phyloP scores from a whole-genome alignment of 2,797 vertebrate species.

The Rhynchotus rufescens region DNA sequence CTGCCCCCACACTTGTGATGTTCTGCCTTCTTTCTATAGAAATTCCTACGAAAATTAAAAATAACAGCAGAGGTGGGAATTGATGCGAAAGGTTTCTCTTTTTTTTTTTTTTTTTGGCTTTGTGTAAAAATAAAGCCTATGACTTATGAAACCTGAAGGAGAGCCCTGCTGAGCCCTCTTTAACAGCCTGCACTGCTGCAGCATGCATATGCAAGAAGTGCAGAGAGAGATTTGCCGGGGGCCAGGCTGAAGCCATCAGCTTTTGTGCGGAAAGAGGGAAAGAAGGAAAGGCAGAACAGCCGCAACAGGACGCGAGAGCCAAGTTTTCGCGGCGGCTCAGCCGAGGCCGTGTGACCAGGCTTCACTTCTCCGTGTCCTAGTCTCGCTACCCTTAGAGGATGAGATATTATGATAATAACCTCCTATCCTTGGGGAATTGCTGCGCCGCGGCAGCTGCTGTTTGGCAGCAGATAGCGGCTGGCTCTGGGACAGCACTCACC shows the following conservation, averaged over 20 bases:
- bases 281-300: background rate
- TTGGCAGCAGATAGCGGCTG: background rate
- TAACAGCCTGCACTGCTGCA: background rate
- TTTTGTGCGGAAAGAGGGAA: background rate
- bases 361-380: background rate
- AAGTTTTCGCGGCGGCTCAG: background rate
- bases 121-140: background rate
- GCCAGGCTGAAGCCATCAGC: background rate
- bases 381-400: accelerated
- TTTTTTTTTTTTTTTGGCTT: background rate
- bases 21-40: background rate
- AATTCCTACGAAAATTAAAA: background rate
- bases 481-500: background rate
- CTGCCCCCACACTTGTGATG: background rate
- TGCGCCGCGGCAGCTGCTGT: background rate
- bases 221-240: background rate
- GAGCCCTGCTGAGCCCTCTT: background rate
- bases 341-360: background rate
- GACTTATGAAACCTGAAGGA: background rate
- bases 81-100: too few species aligned
- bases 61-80: background rate
- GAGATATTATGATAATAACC: background rate
- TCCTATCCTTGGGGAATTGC: background rate
- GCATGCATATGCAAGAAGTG: background rate
- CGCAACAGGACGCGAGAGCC: accelerated